A percentile compares a stretch with the other conserved stretches of the same genome.
These are phyloP conservation scores for Tribolium madens DNA, from an alignment of 1,140 invertebrate species.

Conservation along the genomic window DNA sequence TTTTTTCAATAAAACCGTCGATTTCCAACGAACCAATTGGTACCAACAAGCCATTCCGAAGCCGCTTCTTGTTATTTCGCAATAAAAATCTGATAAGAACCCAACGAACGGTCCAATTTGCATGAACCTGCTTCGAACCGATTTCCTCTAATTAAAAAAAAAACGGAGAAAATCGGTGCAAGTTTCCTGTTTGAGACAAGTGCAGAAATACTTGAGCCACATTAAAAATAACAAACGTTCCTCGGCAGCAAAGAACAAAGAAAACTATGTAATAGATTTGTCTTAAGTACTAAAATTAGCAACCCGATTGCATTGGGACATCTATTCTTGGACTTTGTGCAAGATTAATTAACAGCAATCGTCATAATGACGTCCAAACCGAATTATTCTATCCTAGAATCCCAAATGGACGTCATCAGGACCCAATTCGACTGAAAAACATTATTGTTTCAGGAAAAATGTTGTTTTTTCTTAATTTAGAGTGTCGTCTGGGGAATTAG, in stretches of 20 bases:
- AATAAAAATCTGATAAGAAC: conserved; percentile 34
- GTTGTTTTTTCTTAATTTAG: neutral
- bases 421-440: conserved; percentile 12
- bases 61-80: conserved; percentile 4
- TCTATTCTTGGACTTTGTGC: conserved; percentile 21
- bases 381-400: conserved; percentile 14
- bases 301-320: conserved; percentile 13
- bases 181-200: neutral
- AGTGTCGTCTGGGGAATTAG: neutral
- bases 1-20: neutral
- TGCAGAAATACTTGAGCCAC: neutral
- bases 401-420: conserved; percentile 1
- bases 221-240: conserved; percentile 28
- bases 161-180: too few relatives aligned
- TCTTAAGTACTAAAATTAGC: conserved; percentile 26
- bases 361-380: conserved; percentile 19
- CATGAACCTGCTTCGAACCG: neutral
- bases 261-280: conserved; percentile 20
- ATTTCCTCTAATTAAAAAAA: neutral
- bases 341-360: conserved; percentile 29
- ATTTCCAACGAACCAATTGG: neutral
- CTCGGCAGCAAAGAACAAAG: conserved; percentile 21
- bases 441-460: neutral
- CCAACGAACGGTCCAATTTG: conserved; percentile 18
- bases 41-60: conserved; percentile 16